Conservation (phyloP, 2,113 vertebrate genomes). For the Micronycteris hirsuta region DNA sequence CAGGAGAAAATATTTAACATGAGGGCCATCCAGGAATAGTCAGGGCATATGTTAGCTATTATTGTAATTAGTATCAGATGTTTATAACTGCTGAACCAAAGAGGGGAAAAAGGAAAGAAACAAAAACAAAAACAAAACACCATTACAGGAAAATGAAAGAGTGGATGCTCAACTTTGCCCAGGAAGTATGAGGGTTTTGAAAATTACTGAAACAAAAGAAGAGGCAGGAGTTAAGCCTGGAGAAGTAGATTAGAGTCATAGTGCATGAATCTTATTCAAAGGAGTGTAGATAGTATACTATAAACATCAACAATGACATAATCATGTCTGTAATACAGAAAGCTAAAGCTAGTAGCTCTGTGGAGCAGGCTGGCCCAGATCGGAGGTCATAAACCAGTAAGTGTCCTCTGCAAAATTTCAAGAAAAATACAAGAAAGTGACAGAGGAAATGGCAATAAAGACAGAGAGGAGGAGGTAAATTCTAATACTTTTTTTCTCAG, state of each 20-base stretch:
- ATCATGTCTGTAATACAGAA: not conserved
- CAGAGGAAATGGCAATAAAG: not conserved
- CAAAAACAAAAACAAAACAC: not conserved
- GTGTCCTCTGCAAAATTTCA: not conserved
- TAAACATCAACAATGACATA: not conserved
- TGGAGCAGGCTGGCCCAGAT: not conserved
- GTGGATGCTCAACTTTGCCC: not conserved
- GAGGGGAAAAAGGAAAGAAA: not conserved
- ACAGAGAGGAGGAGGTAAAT: not conserved
- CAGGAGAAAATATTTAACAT: not conserved
- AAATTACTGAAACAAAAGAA: not conserved
- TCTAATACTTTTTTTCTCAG: not conserved
- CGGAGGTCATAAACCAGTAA: not conserved
- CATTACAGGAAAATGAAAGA: not conserved
- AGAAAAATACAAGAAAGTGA: not conserved
- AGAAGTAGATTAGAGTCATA: not conserved
- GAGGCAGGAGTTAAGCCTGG: not conserved
- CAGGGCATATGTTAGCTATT: slow-evolving; percentile 42
- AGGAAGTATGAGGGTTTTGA: not conserved
- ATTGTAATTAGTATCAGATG: slow-evolving; percentile 56
- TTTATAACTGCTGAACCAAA: slow-evolving; percentile 17
- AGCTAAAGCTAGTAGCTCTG: not conserved
- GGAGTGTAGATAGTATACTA: not conserved
- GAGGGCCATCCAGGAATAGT: not conserved
- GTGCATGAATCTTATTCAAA: not conserved